These are phyloP conservation scores for Hassar affinis DNA, from an alignment of 2,113 vertebrate species.

Conservation along the genomic window DNA sequence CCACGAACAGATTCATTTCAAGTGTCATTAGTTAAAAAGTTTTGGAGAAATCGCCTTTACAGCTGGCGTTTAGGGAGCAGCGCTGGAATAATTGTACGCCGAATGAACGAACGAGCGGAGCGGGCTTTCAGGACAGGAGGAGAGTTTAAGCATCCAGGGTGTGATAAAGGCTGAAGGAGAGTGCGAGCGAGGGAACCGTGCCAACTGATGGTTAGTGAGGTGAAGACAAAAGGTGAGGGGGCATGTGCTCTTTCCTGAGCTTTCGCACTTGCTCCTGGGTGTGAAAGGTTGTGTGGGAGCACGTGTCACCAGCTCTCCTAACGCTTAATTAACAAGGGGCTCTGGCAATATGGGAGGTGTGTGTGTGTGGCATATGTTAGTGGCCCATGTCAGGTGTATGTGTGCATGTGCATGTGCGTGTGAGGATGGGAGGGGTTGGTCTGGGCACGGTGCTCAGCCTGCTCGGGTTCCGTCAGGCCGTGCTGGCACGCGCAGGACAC, in stretches of 20 bases:
- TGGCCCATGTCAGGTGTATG: conserved; percentile 35
- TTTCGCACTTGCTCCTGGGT: conserved; percentile 37
- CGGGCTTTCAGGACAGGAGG: conserved; percentile 18
- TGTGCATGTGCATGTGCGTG: neutral
- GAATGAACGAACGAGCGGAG: conserved; percentile 77
- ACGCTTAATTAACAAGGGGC: conserved; percentile 54
- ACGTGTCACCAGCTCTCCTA: conserved; percentile 45
- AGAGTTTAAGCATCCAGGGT: conserved; percentile 25
- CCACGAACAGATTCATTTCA: conserved; percentile 85
- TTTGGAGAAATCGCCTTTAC: conserved; percentile 83
- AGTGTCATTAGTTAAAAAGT: conserved; percentile 92
- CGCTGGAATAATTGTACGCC: conserved; percentile 75
- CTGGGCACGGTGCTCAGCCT: conserved; percentile 64
- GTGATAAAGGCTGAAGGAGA: conserved; percentile 47
- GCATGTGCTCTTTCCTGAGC: conserved; percentile 38
- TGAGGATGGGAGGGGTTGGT: conserved; percentile 20
- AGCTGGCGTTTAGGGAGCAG: conserved; percentile 77
- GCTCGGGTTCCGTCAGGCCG: conserved; percentile 66
- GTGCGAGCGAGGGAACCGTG: conserved; percentile 43
- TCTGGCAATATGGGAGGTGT: conserved; percentile 24
- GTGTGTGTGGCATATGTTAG: conserved; percentile 49
- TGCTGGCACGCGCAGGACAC: conserved; percentile 74
- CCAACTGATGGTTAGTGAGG: conserved; percentile 34
- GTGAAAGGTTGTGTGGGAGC: conserved; percentile 41
- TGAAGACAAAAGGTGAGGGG: conserved; percentile 51